Evolutionary conservation across 2,113 vertebrate genomes (phyloP).

Genomic region (Malurus elegans): DNA sequence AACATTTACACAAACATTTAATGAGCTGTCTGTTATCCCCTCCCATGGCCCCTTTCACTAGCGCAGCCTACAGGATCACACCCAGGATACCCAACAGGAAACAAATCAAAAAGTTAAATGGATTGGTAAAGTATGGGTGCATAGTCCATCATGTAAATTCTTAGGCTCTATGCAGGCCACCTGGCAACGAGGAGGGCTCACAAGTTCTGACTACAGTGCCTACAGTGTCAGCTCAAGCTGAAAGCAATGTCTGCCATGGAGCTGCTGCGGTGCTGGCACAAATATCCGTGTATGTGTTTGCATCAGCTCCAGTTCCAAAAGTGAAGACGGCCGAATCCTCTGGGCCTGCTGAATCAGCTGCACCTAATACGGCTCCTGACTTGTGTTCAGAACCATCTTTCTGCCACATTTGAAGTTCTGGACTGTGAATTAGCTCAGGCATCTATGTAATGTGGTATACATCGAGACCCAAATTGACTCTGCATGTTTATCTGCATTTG

Average conservation of each 20-base stretch:
- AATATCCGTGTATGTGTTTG: background rate
- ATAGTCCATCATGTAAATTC: background rate
- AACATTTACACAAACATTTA: background rate
- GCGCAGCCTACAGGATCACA: background rate
- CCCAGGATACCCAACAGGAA: background rate
- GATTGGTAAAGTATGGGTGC: background rate
- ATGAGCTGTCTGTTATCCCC: background rate
- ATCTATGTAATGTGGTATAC: background rate
- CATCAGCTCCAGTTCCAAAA: background rate
- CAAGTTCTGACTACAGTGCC: accelerated
- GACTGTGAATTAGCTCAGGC: background rate
- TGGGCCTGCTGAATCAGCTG: constrained; percentile 2
- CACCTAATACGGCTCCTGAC: background rate
- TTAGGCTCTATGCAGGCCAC: background rate
- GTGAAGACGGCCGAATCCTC: background rate
- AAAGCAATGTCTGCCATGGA: background rate
- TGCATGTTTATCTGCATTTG: background rate
- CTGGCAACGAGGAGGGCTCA: background rate
- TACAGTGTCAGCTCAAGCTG: background rate
- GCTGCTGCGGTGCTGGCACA: background rate
- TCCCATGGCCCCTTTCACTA: background rate
- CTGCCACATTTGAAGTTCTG: background rate
- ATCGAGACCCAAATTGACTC: background rate
- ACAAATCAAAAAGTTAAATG: background rate
- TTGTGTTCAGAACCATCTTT: background rate